Evolutionary conservation across 2,888 invertebrate species (phyloP), one percentile per base, ranked within the genome.

Genomic region (Cephus sareptanus): DNA sequence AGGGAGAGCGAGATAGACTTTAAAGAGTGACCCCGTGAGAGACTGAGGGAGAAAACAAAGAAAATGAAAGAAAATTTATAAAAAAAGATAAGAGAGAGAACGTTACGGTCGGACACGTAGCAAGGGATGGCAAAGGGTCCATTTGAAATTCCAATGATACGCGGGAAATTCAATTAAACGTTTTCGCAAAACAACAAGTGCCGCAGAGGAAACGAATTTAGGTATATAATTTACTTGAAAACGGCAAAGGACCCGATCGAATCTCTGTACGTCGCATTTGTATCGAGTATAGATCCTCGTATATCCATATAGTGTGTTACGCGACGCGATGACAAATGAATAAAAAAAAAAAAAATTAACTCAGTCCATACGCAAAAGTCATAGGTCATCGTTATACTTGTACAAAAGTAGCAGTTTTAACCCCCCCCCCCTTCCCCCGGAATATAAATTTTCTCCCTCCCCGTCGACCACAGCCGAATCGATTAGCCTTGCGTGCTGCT

Each of bases 101-200:
- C 56, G 56, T 23, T 56, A 56, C 56, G 56, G 9, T 56, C 9
- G 23, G 9, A 23, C 56, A 56, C 56, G 2, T 23, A 23, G 23
- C 56, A 9, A 56, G 56, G 23, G 23, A 56, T 23, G 56, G 23
- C 56, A 56, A 56, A 56, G 23, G 23, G 23, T 56, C 56, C 56
- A 90, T 90, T 90, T 90, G 89, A 90, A 90, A 90, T 90, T 89
- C 89, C 88, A 90, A 90, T 89, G 88, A 88, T 85, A 88, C 87
- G 83, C 86, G 85, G 83, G 83, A 87, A 86, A 89, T 89, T 88
- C 87, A 88, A 89, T 89, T 89, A 88, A 88, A 81, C 82, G 56
- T 56, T 56, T 9, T 56, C 2, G 9, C 15, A 56, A 56, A 56
- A 56, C 23, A 56, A 56, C 56, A 9, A 56, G 23, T 56, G 23